A percentile compares a stretch with the other conserved stretches of the same genome.
phyloP scores from a whole-genome alignment of 2,797 vertebrate species.

The Odontamblyopus lacepedii region DNA sequence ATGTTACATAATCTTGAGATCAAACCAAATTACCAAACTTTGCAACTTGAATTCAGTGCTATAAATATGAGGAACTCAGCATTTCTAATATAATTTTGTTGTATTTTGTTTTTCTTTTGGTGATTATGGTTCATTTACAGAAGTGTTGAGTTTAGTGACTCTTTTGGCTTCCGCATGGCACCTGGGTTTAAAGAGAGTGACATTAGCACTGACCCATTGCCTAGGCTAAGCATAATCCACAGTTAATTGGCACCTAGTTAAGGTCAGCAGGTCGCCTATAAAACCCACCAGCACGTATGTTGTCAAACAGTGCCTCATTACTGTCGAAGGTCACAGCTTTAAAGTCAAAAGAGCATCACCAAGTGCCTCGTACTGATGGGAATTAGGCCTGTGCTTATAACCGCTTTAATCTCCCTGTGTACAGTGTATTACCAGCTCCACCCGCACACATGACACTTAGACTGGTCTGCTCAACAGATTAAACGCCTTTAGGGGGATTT shows the following conservation, averaged over 20 bases:
- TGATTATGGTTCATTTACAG: constrained; percentile 1
- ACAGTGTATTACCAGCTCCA: constrained; percentile 39
- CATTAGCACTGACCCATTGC: constrained; percentile 72
- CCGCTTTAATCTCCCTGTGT: constrained; percentile 50
- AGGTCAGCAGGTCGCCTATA: constrained; percentile 68
- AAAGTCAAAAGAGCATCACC: constrained; percentile 70
- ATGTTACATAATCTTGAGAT: not conserved
- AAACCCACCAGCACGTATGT: constrained; percentile 72
- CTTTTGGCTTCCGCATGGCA: constrained; percentile 50
- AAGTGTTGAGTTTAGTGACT: constrained; percentile 30
- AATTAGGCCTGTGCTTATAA: constrained; percentile 34
- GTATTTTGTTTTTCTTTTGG: not conserved
- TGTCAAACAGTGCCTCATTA: constrained; percentile 78
- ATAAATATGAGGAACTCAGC: not conserved
- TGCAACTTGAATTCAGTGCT: not conserved
- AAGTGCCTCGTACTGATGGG: constrained; percentile 44
- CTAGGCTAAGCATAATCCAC: constrained; percentile 78
- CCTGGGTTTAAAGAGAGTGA: constrained; percentile 66
- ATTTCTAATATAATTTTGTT: not conserved
- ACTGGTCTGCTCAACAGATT: constrained; percentile 22
- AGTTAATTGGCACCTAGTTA: constrained; percentile 80
- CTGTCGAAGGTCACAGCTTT: constrained; percentile 69
- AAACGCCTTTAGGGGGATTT: not conserved
- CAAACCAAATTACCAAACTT: not conserved
- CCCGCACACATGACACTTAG: constrained; percentile 40